These are phyloP conservation scores for Tichodroma muraria DNA, from an alignment of 2,113 vertebrate genomes.

Conservation along the genomic window DNA sequence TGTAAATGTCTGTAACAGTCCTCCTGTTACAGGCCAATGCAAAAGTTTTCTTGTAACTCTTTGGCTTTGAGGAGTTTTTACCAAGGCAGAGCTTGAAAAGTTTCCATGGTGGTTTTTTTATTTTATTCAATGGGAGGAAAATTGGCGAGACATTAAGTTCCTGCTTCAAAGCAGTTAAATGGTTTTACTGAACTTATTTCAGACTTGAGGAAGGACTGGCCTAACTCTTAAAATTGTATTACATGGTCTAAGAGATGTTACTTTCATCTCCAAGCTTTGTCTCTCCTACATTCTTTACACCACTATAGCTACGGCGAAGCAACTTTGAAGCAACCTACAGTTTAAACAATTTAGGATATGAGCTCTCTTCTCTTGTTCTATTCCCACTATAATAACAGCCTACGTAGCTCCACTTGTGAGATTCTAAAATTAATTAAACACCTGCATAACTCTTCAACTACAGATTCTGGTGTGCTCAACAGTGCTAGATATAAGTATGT, in stretches of 20 bases:
- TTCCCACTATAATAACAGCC: neutral
- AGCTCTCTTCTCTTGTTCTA: neutral
- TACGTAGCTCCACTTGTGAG: neutral
- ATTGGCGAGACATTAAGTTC: neutral
- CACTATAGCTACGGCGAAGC: neutral
- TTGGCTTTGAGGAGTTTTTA: neutral
- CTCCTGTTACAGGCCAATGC: neutral
- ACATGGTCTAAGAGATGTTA: neutral
- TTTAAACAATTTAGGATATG: neutral
- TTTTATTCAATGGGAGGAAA: neutral
- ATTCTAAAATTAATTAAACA: neutral
- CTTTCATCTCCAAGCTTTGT: neutral
- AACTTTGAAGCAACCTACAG: neutral
- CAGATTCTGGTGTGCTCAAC: neutral
- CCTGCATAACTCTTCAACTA: neutral
- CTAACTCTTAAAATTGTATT: neutral
- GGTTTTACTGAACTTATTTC: neutral
- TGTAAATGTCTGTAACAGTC: neutral
- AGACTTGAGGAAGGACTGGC: neutral
- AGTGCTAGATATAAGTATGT: neutral
- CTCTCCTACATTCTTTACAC: neutral
- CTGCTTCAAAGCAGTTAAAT: neutral
- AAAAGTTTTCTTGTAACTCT: neutral
- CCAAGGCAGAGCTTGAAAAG: neutral
- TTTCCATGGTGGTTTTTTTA: neutral